phyloP scores from a whole-genome alignment of 2,888 invertebrate genomes.

The Timema cristinae region DNA sequence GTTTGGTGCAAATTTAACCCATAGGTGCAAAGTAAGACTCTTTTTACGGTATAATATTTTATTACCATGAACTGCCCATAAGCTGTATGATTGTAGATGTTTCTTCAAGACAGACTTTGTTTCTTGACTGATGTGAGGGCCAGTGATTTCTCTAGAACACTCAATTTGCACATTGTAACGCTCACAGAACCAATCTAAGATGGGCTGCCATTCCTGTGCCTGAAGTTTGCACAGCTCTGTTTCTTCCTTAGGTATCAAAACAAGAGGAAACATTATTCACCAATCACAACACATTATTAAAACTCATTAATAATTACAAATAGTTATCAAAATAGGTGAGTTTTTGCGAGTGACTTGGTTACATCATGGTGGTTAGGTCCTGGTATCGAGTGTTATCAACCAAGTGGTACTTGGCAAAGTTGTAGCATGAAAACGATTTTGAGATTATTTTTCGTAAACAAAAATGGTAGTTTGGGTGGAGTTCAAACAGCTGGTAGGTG shows the following conservation, averaged over 20 bases:
- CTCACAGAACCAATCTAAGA: conserved; percentile 85
- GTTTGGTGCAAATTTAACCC: conserved; percentile 16
- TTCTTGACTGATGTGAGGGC: conserved; percentile 60
- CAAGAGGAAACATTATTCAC: no score
- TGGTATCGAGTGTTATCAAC: no score
- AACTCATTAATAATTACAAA: no score
- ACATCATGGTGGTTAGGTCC: no score
- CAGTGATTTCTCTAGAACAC: conserved; percentile 65
- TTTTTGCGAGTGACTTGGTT: no score
- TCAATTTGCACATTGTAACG: conserved; percentile 68
- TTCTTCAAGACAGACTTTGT: conserved; percentile 66
- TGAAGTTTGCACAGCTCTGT: conserved; percentile 73
- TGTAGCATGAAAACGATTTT: no score
- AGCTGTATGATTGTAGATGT: conserved; percentile 77
- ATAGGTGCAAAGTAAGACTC: not conserved
- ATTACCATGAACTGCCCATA: conserved; percentile 77
- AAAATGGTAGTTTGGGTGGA: no score
- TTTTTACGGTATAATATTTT: conserved; percentile 24
- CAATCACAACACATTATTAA: no score
- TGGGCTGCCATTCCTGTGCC: conserved; percentile 80
- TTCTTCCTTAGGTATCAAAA: conserved; percentile 56
- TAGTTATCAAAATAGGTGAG: no score
- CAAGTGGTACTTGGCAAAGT: no score
- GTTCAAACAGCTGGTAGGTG: no score
- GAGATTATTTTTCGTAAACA: no score